Conservation (phyloP, 2,113 vertebrate genomes). For the Clarias magur region DNA sequence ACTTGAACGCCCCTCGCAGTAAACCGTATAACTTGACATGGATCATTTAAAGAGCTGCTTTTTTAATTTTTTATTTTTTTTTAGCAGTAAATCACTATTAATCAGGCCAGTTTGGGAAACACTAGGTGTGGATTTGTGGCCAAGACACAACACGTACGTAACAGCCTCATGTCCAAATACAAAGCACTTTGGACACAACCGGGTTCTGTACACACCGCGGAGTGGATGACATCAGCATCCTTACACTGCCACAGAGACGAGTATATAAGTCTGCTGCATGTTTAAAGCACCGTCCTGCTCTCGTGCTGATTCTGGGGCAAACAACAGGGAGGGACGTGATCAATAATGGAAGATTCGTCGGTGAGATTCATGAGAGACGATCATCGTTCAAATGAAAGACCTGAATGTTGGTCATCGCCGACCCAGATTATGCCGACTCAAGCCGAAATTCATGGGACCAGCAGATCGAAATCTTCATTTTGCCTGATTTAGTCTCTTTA, state of each 20-base stretch:
- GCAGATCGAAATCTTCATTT: neutral
- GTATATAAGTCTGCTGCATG: neutral
- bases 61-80: neutral
- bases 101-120: neutral
- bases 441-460: neutral
- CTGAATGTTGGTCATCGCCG: neutral
- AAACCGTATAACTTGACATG: neutral
- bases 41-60: neutral
- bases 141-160: neutral
- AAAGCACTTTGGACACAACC: no score
- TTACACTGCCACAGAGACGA: neutral
- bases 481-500: no score
- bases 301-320: neutral
- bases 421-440: neutral
- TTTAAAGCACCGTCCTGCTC: neutral
- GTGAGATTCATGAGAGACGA: conserved; percentile 13
- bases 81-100: neutral
- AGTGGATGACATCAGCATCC: neutral
- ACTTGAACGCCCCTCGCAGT: no score
- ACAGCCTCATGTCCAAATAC: neutral
- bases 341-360: neutral
- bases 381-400: conserved; percentile 49
- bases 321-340: neutral
- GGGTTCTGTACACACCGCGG: neutral
- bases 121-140: neutral